Base-by-base conservation (phyloP, 2,888 invertebrate genomes). In the Julus scanicus region DNA sequence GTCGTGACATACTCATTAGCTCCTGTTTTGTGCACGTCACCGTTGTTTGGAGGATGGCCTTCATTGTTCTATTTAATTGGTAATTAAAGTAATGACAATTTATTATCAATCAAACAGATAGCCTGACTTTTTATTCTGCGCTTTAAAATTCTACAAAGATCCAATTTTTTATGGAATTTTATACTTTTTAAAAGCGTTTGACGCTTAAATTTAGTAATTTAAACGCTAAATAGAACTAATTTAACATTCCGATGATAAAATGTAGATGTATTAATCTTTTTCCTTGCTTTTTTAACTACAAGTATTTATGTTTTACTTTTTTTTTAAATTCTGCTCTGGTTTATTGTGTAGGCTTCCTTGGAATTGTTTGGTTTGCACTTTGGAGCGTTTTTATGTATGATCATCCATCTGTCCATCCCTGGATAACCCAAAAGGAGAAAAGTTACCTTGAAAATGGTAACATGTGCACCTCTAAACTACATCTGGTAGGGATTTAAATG, bases 381-480 rank as follows among this genome's bases (percentile, higher is more conserved):
- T 86, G 86, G 86, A 37, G 44, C 20, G 15, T 86, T 49, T n/a
- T 49, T 4, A 53, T 86, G 15, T 17, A 53, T 20, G 57, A 86
- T 53, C 9, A 53, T 53, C 86, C 86, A n/a, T 48, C 48, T 17
- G 29, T n/a, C 8, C 86, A 86, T 86, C 86, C 86, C 39, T 53
- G 86, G 86, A 86, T 86, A 20, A 20, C 53, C n/a, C 17, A 53
- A 86, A 53, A 53, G 29, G 86, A 86, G 37, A 86, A 86, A 86
- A 15, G 6, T 17, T 86, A 53, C 53, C 53, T 86, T 29, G 86
- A 48, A 86, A 53, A 6, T 20, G 29, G 29, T 29, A 86, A n/a
- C 53, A n/a, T 49, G 86, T 53, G 39, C 53, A n/a, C n/a, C 3
- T 13, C 29, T 4, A 29, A 29, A 8, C 9, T 29, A 29, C 71